Evolutionary conservation across 2,888 invertebrate genomes (phyloP), one percentile per base, ranked within the genome.

Genomic region (Brenthis ino): DNA sequence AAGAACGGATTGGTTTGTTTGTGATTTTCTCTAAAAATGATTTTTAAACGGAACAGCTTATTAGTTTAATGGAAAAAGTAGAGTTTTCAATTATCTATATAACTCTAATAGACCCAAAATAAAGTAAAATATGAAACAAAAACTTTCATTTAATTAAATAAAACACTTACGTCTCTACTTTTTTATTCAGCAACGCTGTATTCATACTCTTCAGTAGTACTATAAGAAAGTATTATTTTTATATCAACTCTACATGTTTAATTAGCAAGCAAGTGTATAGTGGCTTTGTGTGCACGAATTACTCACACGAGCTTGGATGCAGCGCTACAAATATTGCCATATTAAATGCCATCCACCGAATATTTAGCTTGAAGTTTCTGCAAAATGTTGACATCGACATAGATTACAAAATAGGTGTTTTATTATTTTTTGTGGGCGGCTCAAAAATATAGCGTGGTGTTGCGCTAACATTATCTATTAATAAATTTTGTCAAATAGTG

Each of bases 1-100:
- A 74, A 73, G 71, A 75, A 76, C 64, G 64, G 68, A 73, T 74
- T 68, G 71, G 72, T 71, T 73, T 76, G 78, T 74, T 73, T 74
- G 66, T 72, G 48, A 63, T 70, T 72, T 70, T 64, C 55, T 66
- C 54, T 65, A 63, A 61, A 58, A 66, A 69, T 58, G 48, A 54
- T 64, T 68, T 69, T 55, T 66, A 65, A 55, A n/a, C 28, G 48
- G 28, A 28, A 61, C 63, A 50, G 47, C 55, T 68, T 57, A 64
- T 58, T 68, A 56, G 57, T 64, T 60, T 60, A 48, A 60, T 60
- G 48, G 48, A 24, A n/a, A 60, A 60, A 20, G 48, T 24, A 60
- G 28, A 48, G 24, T 47, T 60, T n/a, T 11, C 28, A 60, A 60
- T 48, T 60, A 60, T 48, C n/a, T 13, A 58, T 24, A 47, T 58